Base-by-base conservation (phyloP, 2,113 vertebrate genomes). In the Oryzias curvinotus region DNA sequence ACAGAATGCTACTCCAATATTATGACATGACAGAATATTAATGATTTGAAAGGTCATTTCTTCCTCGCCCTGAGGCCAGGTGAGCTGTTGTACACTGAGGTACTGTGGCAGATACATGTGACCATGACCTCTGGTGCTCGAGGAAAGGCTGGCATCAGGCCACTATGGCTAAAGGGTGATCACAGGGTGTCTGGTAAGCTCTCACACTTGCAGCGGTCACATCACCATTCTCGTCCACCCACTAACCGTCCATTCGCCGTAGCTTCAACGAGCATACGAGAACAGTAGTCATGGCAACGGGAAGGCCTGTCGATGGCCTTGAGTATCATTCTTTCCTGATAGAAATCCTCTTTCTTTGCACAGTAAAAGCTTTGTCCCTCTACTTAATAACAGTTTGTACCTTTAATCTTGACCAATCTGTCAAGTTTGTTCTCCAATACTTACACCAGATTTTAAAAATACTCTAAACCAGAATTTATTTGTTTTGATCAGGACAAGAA, bases 211-310 rank as follows among this genome's bases (percentile, higher is more conserved):
- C 49, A 64, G 70, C 18, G 25, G 45, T 75, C 74, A 65, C 78
- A 83, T 87, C 76, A 44, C 83, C 80, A 84, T 84, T 85, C 82
- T 71, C 77, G 72, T 83, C 77, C 85, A 79, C 79, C 86, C 75
- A 80, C 83, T 54, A 79, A 72, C 52, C 64, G 77, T 73, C 62
- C 14, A 14, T 77, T 65, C 54, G 21, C 50, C 43, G 21, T n/a
- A 55, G 68, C 66, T 46, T 58, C 59, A 50, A 41, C 60, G 47
- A 62, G 68, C 59, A 52, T 57, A 41, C 2, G 7, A 65, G 68
- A 52, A 76, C 68, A 3, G 90, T 91, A 75, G 81, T 73, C 88
- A 92, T 92, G 83, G 90, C 79, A 90, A 92, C 90, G 13, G 25
- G 49, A 69, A 52, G 81, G 76, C 76, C 65, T 61, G 62, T 75